A percentile compares a stretch with the other conserved stretches of the same genome.
Evolutionary conservation across 2,797 vertebrate species (phyloP).

Genomic region (Aphelocoma californica): DNA sequence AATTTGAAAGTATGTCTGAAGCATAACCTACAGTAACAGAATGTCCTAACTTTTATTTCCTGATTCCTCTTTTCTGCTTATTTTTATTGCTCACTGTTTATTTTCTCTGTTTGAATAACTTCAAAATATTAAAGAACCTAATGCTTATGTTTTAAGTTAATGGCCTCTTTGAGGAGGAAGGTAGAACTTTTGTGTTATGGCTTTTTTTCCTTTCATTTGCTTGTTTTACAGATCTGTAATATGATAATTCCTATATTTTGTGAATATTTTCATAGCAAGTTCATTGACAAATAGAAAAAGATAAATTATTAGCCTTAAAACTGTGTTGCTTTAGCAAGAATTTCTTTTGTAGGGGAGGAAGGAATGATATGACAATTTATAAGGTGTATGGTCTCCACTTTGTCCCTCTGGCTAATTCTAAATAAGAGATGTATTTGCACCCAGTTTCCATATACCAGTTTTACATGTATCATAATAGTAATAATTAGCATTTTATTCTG

Average conservation of each 20-base stretch:
- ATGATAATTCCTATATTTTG: neutral
- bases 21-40: neutral
- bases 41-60: neutral
- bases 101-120: neutral
- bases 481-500: neutral
- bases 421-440: neutral
- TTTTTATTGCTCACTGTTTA: neutral
- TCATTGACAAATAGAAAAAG: neutral
- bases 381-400: neutral
- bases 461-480: neutral
- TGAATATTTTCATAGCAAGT: neutral
- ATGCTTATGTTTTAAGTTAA: neutral
- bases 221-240: neutral
- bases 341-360: neutral
- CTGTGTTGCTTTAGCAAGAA: neutral
- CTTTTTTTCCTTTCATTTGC: neutral
- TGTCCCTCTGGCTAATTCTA: neutral
- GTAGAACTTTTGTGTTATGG: neutral
- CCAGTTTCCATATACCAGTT: neutral
- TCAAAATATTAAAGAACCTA: neutral
- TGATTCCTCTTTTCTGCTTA: neutral
- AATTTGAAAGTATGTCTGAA: neutral
- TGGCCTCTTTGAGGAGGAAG: neutral
- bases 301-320: neutral
- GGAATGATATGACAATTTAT: neutral